phyloP scores from a whole-genome alignment of 2,888 invertebrate genomes.

The Crematogaster levior region DNA sequence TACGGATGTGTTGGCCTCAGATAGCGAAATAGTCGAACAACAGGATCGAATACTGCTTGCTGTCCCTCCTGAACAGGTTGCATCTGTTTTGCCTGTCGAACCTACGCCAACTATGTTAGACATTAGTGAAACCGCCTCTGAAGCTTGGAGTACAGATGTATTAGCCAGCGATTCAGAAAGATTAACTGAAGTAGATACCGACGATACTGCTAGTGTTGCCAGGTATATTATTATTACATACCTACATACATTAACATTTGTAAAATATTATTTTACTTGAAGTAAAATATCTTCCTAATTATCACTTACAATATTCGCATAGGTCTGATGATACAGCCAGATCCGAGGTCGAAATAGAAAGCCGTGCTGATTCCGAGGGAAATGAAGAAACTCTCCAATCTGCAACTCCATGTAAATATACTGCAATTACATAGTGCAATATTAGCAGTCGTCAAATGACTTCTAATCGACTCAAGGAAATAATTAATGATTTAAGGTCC shows the following conservation, averaged over 20 bases:
- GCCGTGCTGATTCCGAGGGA: constrained; percentile 85
- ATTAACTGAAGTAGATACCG: constrained; percentile 93
- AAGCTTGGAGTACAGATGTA: constrained; percentile 99
- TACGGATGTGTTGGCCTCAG: constrained; percentile 98
- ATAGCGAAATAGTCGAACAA: constrained; percentile 96
- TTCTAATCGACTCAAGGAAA: not conserved
- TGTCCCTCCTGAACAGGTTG: constrained; percentile 71
- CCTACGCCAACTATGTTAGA: constrained; percentile 87
- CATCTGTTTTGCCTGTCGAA: constrained; percentile 73
- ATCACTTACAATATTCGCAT: not conserved
- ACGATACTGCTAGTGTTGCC: constrained; percentile 89
- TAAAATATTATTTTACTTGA: not conserved
- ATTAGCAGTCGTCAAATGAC: not conserved
- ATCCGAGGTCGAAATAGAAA: constrained; percentile 86
- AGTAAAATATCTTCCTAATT: not conserved
- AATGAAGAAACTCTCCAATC: constrained; percentile 85
- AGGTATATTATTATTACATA: constrained; percentile 81
- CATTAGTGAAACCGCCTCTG: constrained; percentile 96
- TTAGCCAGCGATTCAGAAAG: constrained; percentile 96
- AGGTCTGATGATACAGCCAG: constrained; percentile 92
- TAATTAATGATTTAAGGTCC: constrained; percentile 26
- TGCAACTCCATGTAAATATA: constrained; percentile 77
- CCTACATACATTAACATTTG: not conserved
- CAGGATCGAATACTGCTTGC: constrained; percentile 87
- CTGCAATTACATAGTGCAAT: not conserved